Evolutionary conservation across 2,113 vertebrate genomes (phyloP), one percentile per base, ranked within the genome.

Genomic region (Lasiurus cinereus): DNA sequence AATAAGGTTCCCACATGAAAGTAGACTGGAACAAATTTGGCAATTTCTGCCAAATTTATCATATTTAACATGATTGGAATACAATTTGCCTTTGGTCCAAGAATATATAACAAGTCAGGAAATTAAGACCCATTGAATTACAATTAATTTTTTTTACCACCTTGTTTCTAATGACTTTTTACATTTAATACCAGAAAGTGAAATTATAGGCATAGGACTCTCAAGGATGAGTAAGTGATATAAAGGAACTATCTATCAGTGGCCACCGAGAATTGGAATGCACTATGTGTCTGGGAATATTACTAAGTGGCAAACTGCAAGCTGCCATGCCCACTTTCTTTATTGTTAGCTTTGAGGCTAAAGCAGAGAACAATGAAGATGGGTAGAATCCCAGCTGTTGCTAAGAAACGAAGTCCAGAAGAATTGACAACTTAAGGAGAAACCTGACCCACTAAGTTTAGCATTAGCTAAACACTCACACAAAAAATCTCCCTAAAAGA

Each of bases 351-450:
- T 93, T 93, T 89, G 66, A 94, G 70, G 84, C 94, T 79, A 59
- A 94, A 83, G 50, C 74, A 83, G 78, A 83, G 62, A 92, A 91
- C 76, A 95, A 91, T 96, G 72, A 79, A 14, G 21, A 85, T 79
- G 90, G 64, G 21, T 33, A 87, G 79, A 83, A 18, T 82, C 79
- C 59, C 66, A 66, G 52, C 88, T 95, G 92, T 94, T 97, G 95
- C 96, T 94, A 97, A 96, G 95, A 97, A 87, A 95, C 95, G 74
- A 93, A 93, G 33, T 95, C 70, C 56, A 72, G 70, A 93, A 91
- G 92, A 92, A 96, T 70, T 94, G 77, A 92, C 64, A 89, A 95
- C 76, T 95, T 89, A 69, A 39, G 46, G 56, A 93, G 92, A 94
- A 95, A 90, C 14, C 85, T 77, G 59, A 93, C 52, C 72, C 67